Conservation (phyloP, 2,888 invertebrate genomes). For the Sphinx pinastri region DNA sequence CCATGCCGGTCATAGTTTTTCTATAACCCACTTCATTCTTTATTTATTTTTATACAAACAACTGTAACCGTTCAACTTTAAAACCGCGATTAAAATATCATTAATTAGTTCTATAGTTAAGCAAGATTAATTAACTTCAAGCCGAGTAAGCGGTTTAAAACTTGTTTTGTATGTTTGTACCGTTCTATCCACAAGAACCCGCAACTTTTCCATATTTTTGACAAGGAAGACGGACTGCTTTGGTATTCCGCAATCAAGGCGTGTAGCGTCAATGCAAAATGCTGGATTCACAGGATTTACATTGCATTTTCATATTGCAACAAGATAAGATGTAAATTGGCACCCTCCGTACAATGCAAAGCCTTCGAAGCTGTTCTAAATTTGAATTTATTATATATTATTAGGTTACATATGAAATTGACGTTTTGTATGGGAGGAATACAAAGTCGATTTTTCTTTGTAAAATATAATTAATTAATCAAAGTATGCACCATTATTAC, state of each 20-base stretch:
- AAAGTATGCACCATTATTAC: no score
- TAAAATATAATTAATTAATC: no score
- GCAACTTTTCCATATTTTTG: background rate
- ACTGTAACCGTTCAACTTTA: no score
- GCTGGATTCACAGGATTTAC: constrained; percentile 7
- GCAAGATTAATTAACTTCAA: background rate
- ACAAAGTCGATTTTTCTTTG: no score
- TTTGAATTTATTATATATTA: constrained; percentile 8
- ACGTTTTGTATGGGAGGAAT: no score
- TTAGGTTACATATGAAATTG: no score
- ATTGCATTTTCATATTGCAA: constrained; percentile 22
- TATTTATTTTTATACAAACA: no score
- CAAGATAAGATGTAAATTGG: constrained; percentile 12
- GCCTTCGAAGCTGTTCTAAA: background rate
- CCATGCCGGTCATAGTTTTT: no score
- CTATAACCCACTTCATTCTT: no score
- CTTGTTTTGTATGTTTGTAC: background rate
- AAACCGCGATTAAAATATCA: no score
- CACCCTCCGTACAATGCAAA: background rate
- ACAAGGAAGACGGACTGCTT: constrained; percentile 5
- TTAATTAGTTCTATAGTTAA: background rate
- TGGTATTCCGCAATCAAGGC: constrained; percentile 10
- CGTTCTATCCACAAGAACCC: background rate
- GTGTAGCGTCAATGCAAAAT: constrained; percentile 11
- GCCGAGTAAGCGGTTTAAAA: background rate